Base-by-base conservation (phyloP, 2,797 vertebrate species). In the Choloepus didactylus region DNA sequence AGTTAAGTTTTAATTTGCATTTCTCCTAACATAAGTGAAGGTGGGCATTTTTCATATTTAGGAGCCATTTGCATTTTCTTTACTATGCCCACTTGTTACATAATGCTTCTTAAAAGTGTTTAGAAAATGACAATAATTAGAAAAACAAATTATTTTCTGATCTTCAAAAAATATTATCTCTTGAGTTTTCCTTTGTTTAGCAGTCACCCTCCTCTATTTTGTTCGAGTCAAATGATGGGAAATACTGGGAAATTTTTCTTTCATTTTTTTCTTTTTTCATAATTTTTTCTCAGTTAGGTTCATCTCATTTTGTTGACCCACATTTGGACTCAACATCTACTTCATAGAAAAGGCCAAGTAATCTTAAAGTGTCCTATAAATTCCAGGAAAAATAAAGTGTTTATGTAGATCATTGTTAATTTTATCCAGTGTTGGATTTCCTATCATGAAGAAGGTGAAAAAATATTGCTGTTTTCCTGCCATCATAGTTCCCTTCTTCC, bases 1-100 rank as follows among this genome's bases (percentile, higher is more conserved):
- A 54, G 51, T 54, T 15, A 54, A 54, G 73, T 87, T 93, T 93
- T 70, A 70, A 25, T 72, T 93, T 87, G 44, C n/a, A 44, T 93
- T 76, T 84, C 27, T 76, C 35, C n/a, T 66, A 72, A 51, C 51
- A 54, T 56, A 19, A 56, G 54, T 56, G 18, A 56, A 56, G 12
- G 31, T 83, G 56, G 75, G 27, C 11, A n/a, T 54, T 73, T 87
- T 54, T 19, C 14, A 41, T 87, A 70, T 93, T 44, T 62, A 79
- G n/a, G 64, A 87, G 66, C 76, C n/a, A 69, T 79, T 49, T 77
- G 54, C 35, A 16, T 79, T 62, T 82, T 69, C 9, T 93, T 70
- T 72, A n/a, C 38, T 87, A 19, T 54, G 77, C 59, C 67, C 41
- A 15, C 12, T 27, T 93, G 21, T 64, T 88, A 29, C 6, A 64